Evolutionary conservation across 2,113 vertebrate genomes (phyloP).

Genomic region (Sarotherodon lohbergeri): DNA sequence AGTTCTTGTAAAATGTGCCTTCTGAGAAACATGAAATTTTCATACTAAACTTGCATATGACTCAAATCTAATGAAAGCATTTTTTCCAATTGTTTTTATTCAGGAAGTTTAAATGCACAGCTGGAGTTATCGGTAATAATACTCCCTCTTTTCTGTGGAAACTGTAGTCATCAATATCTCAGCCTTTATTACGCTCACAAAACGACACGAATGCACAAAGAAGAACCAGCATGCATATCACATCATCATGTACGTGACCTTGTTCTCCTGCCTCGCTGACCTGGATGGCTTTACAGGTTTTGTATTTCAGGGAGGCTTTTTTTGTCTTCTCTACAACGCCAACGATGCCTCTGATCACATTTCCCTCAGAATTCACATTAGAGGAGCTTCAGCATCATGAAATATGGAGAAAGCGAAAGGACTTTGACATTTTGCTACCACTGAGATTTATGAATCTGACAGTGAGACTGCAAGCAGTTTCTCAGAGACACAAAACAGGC

Average conservation of each 20-base stretch:
- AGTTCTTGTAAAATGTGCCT: constrained; percentile 12
- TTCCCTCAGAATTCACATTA: background rate
- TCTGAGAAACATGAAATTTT: constrained; percentile 8
- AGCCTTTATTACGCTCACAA: background rate
- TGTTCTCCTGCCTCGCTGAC: constrained; percentile 5
- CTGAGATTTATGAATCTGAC: constrained; percentile 20
- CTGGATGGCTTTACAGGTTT: constrained; percentile 12
- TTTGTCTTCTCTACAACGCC: background rate
- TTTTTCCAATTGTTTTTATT: background rate
- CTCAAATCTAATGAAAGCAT: background rate
- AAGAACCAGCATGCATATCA: background rate
- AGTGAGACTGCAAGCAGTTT: background rate
- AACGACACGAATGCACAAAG: background rate
- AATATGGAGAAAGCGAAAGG: background rate
- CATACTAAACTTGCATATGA: background rate
- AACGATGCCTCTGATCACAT: constrained; percentile 20
- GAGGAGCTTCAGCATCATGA: background rate
- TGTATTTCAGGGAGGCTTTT: background rate
- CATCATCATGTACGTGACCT: constrained; percentile 20
- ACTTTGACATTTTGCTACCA: constrained; percentile 13
- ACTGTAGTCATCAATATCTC: constrained; percentile 1
- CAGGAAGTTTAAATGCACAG: background rate
- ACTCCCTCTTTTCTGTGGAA: background rate
- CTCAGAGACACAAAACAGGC: constrained; percentile 6
- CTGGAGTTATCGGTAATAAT: background rate